A percentile compares a stretch with the other conserved stretches of the same genome.
Conservation (phyloP, 2,888 invertebrate species). For the Aporophyla nigra region DNA sequence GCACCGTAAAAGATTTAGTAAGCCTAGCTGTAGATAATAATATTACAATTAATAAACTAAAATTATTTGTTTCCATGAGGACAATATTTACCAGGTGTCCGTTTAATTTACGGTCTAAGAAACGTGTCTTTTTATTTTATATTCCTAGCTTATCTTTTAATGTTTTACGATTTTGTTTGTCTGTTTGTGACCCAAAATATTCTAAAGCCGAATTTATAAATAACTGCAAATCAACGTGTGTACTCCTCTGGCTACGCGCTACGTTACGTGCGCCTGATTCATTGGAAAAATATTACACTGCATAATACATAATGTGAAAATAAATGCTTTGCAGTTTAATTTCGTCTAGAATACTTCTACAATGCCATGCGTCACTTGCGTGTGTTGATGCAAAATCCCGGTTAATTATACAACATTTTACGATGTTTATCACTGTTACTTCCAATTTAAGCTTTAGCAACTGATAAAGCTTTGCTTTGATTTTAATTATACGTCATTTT, state of each 20-base stretch:
- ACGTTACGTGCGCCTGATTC: slow-evolving; percentile 23
- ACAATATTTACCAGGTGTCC: neutral
- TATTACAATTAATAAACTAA: too few relatives aligned
- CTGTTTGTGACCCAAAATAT: slow-evolving; percentile 25
- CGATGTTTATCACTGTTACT: slow-evolving; percentile 12
- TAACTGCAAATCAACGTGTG: slow-evolving; percentile 24
- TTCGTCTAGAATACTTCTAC: slow-evolving; percentile 28
- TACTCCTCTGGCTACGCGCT: neutral
- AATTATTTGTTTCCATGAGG: neutral
- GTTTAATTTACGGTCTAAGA: neutral
- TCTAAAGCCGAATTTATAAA: slow-evolving; percentile 21
- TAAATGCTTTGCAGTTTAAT: slow-evolving; percentile 24
- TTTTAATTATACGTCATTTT: neutral
- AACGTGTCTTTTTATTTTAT: neutral
- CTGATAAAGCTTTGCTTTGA: neutral
- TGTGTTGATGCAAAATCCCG: slow-evolving; percentile 2
- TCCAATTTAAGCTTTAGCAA: neutral
- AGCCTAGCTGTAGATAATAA: neutral
- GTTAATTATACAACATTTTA: slow-evolving; percentile 1
- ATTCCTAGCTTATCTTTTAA: slow-evolving; percentile 15
- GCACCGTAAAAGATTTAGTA: too few relatives aligned
- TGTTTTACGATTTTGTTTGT: slow-evolving; percentile 25
- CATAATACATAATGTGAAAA: slow-evolving; percentile 12
- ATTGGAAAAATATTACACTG: slow-evolving; percentile 36
- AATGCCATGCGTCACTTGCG: neutral